Base-by-base conservation (phyloP, 2,113 vertebrate species). In the Psophia crepitans region DNA sequence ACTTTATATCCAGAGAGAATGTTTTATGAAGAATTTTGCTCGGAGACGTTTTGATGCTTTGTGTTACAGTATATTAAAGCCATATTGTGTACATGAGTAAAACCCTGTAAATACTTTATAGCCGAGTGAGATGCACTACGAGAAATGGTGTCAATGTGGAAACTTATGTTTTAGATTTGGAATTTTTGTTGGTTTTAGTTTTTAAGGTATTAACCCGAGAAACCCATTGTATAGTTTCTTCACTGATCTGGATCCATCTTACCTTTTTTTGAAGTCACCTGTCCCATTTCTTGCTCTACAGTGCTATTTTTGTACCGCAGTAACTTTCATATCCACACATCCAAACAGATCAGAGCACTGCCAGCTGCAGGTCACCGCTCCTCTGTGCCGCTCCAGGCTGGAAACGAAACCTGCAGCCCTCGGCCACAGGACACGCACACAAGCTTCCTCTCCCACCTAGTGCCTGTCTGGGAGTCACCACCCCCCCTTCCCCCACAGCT, bases 11-110 rank as follows among this genome's bases (percentile, higher is more conserved):
- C 69, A 56, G 43, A 85, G 78, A 91, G 90, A 96, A 88, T 91
- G 87, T 95, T 89, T 90, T 83, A 94, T 93, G 96, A 93, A 96
- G 80, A 95, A 84, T 78, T 96, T 81, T 60, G 68, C 90, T 96
- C 57, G 0, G 43, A 90, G 83, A 84, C 5, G 11, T 94, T 87
- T 84, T 74, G 73, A 93, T 73, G 96, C 92, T 97, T 93, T 95
- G 77, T 93, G 85, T 97, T 92, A 90, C 65, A 12, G 85, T 80
- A 37, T 91, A 84, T 91, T 95, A 81, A 97, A 97, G 97, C 97
- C 97, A 97, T 98, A 97, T 78, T 79, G 60, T 97, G 84, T 95
- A 96, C 93, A 96, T 90, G 93, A 93, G 75, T 93, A 84, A 80
- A 93, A 66, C 69, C 70, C 74, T 97, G 97, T 97, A 97, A 97